Base-by-base conservation (phyloP, 2,888 invertebrate genomes). In the Xanthorhoe spadicearia region DNA sequence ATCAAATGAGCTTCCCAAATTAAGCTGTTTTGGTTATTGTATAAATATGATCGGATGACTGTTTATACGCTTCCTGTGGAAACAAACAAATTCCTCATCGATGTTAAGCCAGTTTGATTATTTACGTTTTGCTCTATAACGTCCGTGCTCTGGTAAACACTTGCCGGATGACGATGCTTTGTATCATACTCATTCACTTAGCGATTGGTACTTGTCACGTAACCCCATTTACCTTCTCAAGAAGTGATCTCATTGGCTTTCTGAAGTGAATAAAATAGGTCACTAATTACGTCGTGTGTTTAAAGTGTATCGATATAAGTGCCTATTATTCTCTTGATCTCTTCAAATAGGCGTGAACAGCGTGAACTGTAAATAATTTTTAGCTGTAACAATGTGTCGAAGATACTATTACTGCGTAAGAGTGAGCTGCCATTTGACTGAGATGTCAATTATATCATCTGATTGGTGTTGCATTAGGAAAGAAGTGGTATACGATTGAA, bases 71-170 rank as follows among this genome's bases (percentile, higher is more conserved):
- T 78, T 83, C 77, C 75, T 77, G 71, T 78, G 74, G 74, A 86
- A 88, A 88, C 83, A 90, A 89, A 87, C 88, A 85, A 87, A 90
- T 89, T 84, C 88, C 84, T 83, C 81, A 76, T 77, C 76, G 75
- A 79, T 83, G 81, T 83, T 80, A 76, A 78, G 74, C 78, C 66
- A 60, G 48, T 59, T 83, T 84, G 80, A 83, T 85, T 89, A 88
- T 89, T 89, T 88, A 86, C 80, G 77, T 80, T 85, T 54, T 61
- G 79, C 77, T 71, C 75, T 74, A 79, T 82, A 82, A 80, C 82
- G 81, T 85, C 79, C 80, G 82, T 79, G 81, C 78, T 82, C 80
- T 77, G 80, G 85, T 89, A 89, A 90, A 89, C 89, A 88, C 74
- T 78, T 65, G 76, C 85, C 88, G 88, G 89, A 88, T 84, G 84